phyloP scores from a whole-genome alignment of 2,888 invertebrate species.

The Agelastica alni region DNA sequence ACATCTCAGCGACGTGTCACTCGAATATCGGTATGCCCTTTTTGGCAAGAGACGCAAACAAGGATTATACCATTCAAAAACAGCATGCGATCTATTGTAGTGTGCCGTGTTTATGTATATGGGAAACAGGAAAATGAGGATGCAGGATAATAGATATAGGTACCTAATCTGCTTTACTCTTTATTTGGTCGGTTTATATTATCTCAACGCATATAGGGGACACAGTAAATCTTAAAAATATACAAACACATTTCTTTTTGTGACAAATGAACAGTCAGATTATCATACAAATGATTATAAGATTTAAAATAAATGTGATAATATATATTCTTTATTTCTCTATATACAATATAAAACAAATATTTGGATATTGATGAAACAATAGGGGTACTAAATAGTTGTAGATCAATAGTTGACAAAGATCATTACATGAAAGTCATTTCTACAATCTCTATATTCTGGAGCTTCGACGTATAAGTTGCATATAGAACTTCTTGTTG shows the following conservation, averaged over 20 bases:
- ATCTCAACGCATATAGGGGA: neutral
- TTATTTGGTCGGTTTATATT: constrained; percentile 16
- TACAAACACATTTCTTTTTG: neutral
- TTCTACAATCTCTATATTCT: too few species aligned
- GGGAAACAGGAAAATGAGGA: constrained; percentile 41
- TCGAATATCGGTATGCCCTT: constrained; percentile 33
- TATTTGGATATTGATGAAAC: too few species aligned
- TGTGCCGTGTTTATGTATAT: constrained; percentile 31
- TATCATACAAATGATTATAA: too few species aligned
- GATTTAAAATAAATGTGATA: too few species aligned
- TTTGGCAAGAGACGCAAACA: constrained; percentile 38
- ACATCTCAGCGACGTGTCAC: constrained; percentile 17
- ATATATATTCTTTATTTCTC: too few species aligned
- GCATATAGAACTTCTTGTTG: too few species aligned
- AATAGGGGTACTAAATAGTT: too few species aligned
- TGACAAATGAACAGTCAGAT: neutral
- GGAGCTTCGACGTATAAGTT: too few species aligned
- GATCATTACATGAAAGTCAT: too few species aligned
- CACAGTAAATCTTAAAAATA: neutral
- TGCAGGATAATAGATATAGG: constrained; percentile 29
- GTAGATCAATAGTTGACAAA: too few species aligned
- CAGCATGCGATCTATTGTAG: constrained; percentile 32
- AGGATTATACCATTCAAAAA: constrained; percentile 35
- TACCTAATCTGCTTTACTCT: constrained; percentile 29
- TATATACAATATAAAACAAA: too few species aligned